Conservation (phyloP, 2,113 vertebrate genomes). For the Rutilus rutilus region DNA sequence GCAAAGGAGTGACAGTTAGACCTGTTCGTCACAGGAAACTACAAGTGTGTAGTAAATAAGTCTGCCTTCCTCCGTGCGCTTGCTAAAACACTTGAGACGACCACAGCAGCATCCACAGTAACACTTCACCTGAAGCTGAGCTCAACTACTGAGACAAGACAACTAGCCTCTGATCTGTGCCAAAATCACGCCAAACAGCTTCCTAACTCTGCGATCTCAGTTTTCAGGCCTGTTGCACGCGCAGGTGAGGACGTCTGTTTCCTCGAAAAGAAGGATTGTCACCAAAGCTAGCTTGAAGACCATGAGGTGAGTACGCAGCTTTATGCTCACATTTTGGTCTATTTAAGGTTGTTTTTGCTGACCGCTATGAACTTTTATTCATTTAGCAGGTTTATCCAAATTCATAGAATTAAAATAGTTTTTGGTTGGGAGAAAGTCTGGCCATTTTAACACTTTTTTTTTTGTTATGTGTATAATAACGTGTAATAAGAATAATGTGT, state of each 20-base stretch:
- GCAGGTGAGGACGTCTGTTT: background rate
- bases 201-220: background rate
- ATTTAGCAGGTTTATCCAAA: background rate
- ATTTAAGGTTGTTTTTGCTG: background rate
- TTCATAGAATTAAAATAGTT: background rate
- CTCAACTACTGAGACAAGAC: background rate
- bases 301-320: conserved; percentile 37
- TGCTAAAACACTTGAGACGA: background rate
- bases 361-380: background rate
- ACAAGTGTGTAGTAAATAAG: conserved; percentile 41
- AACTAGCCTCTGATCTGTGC: background rate
- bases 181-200: background rate
- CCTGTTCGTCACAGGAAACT: conserved; percentile 54
- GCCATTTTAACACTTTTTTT: no score
- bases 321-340: background rate
- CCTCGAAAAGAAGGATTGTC: background rate
- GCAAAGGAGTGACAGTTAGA: conserved; percentile 26
- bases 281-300: conserved; percentile 11
- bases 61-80: background rate
- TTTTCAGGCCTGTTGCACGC: background rate
- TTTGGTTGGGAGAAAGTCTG: background rate
- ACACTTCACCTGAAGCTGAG: background rate
- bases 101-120: background rate
- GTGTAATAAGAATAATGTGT: background rate
- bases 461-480: background rate